Conservation (phyloP, 35 echinoderm and acorn worm genomes). For the Eucidaris tribuloides region DNA sequence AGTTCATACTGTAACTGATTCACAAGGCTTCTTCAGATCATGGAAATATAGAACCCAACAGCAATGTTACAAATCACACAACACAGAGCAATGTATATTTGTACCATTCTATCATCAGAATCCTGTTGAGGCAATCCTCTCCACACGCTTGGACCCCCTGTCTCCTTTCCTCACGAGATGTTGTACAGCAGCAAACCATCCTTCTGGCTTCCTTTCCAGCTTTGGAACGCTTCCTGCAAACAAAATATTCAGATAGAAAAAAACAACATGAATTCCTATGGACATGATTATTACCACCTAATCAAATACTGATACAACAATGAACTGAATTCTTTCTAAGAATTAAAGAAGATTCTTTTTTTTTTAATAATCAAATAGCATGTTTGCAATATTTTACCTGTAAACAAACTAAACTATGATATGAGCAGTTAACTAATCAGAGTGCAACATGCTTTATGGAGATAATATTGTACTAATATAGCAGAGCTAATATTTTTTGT, state of each 20-base stretch:
- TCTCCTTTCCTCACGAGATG: constrained; percentile 67
- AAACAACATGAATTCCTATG: background rate
- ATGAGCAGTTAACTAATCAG: background rate
- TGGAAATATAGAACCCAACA: too few relatives aligned
- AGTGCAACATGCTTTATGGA: too few relatives aligned
- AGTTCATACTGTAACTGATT: too few relatives aligned
- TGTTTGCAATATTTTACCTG: background rate
- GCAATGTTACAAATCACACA: too few relatives aligned
- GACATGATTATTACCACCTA: background rate
- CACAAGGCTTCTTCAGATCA: too few relatives aligned
- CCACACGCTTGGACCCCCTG: constrained; percentile 70
- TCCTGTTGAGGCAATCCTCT: constrained; percentile 93
- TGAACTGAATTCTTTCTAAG: background rate
- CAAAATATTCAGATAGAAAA: too few relatives aligned
- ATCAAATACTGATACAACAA: background rate
- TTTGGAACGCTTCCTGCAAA: constrained; percentile 82
- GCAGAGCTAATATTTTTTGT: too few relatives aligned
- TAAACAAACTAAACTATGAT: background rate
- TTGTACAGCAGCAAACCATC: constrained; percentile 92
- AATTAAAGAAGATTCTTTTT: background rate
- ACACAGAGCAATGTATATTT: too few relatives aligned
- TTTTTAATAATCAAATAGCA: background rate
- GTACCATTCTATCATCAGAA: constrained; percentile 99
- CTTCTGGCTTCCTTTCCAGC: constrained; percentile 85
- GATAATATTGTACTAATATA: too few relatives aligned